These are phyloP conservation scores for Pseudomyrmex flavicornis DNA, from an alignment of 1,140 invertebrate genomes.

Conservation along the genomic window DNA sequence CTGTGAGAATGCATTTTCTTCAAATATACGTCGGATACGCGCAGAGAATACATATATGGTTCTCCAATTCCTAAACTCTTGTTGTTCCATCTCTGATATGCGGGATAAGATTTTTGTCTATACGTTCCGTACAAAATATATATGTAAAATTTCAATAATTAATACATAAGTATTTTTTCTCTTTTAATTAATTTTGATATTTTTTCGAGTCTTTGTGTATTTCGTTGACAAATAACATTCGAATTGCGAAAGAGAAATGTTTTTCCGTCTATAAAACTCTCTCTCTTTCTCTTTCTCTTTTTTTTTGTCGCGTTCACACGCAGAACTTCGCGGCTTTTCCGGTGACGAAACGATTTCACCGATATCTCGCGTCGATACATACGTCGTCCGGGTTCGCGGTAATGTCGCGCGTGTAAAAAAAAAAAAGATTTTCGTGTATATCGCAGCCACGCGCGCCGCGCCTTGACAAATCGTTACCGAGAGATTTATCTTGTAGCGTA, in stretches of 20 bases:
- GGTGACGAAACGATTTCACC: conserved; percentile 50
- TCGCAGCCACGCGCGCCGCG: conserved; percentile 27
- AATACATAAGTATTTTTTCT: too few relatives aligned
- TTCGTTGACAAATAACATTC: too few relatives aligned
- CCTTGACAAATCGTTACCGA: conserved; percentile 61
- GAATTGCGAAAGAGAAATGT: too few relatives aligned
- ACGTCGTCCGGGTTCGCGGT: too few relatives aligned
- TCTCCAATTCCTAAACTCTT: not conserved
- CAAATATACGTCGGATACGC: not conserved
- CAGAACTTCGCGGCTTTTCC: not conserved
- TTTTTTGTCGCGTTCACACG: too few relatives aligned
- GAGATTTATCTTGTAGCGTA: conserved; percentile 63
- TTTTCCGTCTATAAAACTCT: too few relatives aligned
- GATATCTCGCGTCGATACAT: not conserved
- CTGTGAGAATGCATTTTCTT: not conserved
- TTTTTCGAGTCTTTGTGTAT: too few relatives aligned
- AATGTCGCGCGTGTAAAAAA: too few relatives aligned
- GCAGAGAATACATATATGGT: not conserved
- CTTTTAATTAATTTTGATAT: too few relatives aligned
- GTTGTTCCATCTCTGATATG: too few relatives aligned
- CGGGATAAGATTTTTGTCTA: not conserved
- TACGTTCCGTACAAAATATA: not conserved
- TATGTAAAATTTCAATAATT: too few relatives aligned
- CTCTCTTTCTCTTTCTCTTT: too few relatives aligned
- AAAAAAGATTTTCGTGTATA: conserved; percentile 36